Evolutionary conservation across 2,797 vertebrate genomes (phyloP).

Genomic region (Schizopygopsis malacanthus): DNA sequence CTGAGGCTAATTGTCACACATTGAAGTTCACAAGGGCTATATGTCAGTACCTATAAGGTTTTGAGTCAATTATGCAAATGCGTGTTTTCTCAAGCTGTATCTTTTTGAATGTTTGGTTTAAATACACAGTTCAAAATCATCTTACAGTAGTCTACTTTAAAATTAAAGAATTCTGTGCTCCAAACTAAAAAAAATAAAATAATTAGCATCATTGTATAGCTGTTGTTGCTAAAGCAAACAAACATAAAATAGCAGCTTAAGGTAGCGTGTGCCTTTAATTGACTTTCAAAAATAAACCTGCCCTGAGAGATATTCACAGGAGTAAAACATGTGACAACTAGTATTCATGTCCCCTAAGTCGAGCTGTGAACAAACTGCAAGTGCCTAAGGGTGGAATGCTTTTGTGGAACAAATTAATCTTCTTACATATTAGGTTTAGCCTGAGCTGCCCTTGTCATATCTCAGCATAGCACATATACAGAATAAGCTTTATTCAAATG

Average conservation of each 20-base stretch:
- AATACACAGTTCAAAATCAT: background rate
- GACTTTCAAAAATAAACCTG: constrained; percentile 27
- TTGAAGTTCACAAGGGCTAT: background rate
- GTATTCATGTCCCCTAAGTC: background rate
- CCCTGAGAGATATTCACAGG: constrained; percentile 20
- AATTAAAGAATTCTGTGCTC: background rate
- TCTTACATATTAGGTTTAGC: constrained; percentile 17
- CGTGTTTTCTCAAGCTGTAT: background rate
- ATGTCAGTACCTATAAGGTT: constrained; percentile 13
- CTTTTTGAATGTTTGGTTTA: background rate
- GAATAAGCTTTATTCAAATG: background rate
- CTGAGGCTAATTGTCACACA: constrained; percentile 15
- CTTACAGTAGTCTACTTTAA: background rate
- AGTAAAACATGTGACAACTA: constrained; percentile 20
- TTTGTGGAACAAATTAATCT: constrained; percentile 3
- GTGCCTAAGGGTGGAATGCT: background rate
- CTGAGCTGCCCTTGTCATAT: background rate
- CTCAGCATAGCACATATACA: background rate
- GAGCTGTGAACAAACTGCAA: constrained; percentile 4
- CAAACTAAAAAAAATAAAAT: background rate
- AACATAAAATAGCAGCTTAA: background rate
- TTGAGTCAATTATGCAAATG: background rate
- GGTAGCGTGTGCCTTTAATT: background rate
- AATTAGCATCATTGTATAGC: background rate
- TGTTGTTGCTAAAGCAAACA: background rate